Percentiles rank a stretch among this genome's conserved stretches.
Conservation (phyloP, 2,888 invertebrate species). For the Pandemis corylana region DNA sequence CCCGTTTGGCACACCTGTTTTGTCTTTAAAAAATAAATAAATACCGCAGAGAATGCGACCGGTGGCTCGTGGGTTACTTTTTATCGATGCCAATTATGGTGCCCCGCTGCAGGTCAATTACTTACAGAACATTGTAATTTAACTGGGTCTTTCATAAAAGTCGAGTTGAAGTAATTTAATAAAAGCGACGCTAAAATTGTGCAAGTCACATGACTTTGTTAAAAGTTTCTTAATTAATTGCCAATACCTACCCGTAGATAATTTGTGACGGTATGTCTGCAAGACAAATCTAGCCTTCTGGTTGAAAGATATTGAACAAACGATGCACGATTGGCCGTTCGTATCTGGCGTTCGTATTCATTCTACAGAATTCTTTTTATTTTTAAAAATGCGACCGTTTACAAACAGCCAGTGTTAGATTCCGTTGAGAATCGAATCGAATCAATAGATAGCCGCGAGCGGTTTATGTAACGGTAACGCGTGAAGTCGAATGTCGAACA, state of each 20-base stretch:
- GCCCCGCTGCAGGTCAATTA: constrained; percentile 39
- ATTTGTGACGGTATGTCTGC: neutral
- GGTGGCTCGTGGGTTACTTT: constrained; percentile 40
- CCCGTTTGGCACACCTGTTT: constrained; percentile 61
- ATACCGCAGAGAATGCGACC: constrained; percentile 36
- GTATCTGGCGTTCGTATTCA: neutral
- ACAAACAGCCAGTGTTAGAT: constrained; percentile 24
- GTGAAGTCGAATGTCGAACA: constrained; percentile 48
- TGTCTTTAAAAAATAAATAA: constrained; percentile 31
- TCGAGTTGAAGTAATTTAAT: constrained; percentile 6
- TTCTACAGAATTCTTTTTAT: neutral
- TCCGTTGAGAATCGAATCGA: constrained; percentile 48
- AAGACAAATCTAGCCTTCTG: neutral
- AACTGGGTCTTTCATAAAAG: constrained; percentile 18
- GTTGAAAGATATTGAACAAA: neutral
- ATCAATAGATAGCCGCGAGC: constrained; percentile 51
- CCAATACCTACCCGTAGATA: neutral
- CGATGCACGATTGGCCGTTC: neutral
- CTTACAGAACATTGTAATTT: constrained; percentile 37
- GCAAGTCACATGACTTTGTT: neutral
- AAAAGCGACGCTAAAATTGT: constrained; percentile 4
- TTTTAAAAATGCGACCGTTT: constrained; percentile 1
- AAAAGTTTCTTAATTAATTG: neutral
- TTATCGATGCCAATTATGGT: constrained; percentile 44
- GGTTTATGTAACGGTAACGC: constrained; percentile 53